phyloP scores from a whole-genome alignment of 2,888 invertebrate genomes.

The Hydroisotoma schaefferi region DNA sequence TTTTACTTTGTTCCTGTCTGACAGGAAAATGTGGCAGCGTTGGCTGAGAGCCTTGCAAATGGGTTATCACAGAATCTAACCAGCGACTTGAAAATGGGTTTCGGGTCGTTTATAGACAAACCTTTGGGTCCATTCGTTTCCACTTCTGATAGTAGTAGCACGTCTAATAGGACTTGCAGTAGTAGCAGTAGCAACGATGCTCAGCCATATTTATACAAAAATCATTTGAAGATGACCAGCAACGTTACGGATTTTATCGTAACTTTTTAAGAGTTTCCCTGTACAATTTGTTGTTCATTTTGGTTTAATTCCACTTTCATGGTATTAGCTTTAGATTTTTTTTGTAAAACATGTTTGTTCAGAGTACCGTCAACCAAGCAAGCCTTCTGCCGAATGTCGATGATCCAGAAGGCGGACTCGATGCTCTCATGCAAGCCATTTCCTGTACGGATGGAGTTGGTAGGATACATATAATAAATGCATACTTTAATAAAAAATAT shows the following conservation, averaged over 20 bases:
- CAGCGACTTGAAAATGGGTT: conserved; percentile 85
- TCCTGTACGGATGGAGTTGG: background rate
- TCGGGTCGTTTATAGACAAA: conserved; percentile 94
- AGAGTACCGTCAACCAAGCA: conserved; percentile 71
- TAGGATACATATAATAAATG: background rate
- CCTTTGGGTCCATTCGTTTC: conserved; percentile 96
- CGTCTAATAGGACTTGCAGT: background rate
- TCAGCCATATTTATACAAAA: conserved; percentile 75
- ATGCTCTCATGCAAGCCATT: conserved; percentile 88
- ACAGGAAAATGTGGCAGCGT: conserved; percentile 65
- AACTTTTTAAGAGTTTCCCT: conserved; percentile 52
- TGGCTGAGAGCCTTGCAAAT: conserved; percentile 74
- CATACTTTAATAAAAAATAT: too few species aligned
- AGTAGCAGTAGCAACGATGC: conserved; percentile 41
- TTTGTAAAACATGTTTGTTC: background rate
- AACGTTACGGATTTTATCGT: conserved; percentile 70
- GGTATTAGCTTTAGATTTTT: too few species aligned
- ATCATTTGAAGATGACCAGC: conserved; percentile 71
- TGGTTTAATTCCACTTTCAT: too few species aligned
- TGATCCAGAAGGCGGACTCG: conserved; percentile 98
- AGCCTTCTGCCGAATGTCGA: conserved; percentile 95
- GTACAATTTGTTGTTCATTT: background rate
- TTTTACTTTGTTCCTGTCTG: too few species aligned
- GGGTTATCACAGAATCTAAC: conserved; percentile 89
- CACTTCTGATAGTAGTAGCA: conserved; percentile 13